Evolutionary conservation across 2,888 invertebrate genomes (phyloP), one percentile per base, ranked within the genome.

Genomic region (Pachycephus smyrnensis): DNA sequence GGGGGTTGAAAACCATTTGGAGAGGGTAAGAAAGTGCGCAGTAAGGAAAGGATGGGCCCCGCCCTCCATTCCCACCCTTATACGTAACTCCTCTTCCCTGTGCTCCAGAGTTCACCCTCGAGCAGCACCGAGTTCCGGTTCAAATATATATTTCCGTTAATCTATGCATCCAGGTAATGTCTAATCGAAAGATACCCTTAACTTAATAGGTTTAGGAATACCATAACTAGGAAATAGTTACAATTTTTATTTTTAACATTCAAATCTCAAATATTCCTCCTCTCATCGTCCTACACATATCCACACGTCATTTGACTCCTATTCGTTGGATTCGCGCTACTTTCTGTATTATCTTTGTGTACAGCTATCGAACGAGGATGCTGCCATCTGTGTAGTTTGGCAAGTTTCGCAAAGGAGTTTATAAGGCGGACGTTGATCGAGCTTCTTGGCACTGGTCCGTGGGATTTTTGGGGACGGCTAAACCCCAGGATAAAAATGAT

Each of bases 11-110:
- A 77, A 68, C 40, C 40, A 77, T 77, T 75, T 76, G 80, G 85
- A 84, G 85, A 87, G 86, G 88, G 86, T 86, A 88, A 88, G 88
- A 89, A 89, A 89, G 84, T 89, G 88, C 89, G 88, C 88, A 88
- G 88, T 87, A 86, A 88, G 88, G 85, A 88, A 86, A 87, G 84
- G 86, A 86, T 80, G 84, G 85, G 82, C 84, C 79, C 83, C 86
- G 83, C 86, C 84, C 83, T 83, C 80, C 75, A 71, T 71, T 33
- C 74, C 37, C 36, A 74, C 33, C 74, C 30, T 23, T 33, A 36
- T 74, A 35, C 74, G 74, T 33, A 33, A 74, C 33, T 71, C 23
- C 37, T 31, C 71, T 71, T 33, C 23, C 31, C 71, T 33, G 71
- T 23, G 31, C 71, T 31, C 31, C 55, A 55, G 55, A 55, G 23